Base-by-base conservation (phyloP, 2,113 vertebrate genomes). In the Cyrtonyx montezumae region DNA sequence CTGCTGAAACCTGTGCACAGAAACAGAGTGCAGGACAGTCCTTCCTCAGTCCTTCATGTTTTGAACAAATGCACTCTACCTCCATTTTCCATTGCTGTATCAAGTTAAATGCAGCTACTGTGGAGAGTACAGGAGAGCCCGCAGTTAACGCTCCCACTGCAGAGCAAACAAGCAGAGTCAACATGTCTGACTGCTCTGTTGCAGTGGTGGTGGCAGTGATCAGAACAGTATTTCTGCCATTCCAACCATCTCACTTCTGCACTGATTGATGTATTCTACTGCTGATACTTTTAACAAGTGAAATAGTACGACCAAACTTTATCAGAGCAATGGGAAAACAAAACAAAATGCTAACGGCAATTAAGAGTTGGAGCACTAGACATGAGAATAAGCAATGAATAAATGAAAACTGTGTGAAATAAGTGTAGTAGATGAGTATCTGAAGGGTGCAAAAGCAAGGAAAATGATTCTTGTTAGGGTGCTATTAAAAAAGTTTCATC, bases 191-290 rank as follows among this genome's bases (percentile, higher is more conserved):
- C 40, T 40, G 40, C 40, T 21, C 36, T 7, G 9, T 20, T 28
- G 51, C 32, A 3, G 4, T 11, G 11, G 40, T 12, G 58, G 28
- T 18, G 3, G 46, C 2, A 20, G 76, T 28, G 25, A 40, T n/a
- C 2, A 28, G 49, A 77, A 21, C 37, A 6, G 42, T 4, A 2
- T 73, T 36, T 4, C 30, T 20, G 2, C 40, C 14, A 30, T 65
- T 73, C 79, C 0, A 8, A 7, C 15, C n/a, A 2, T n/a, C 73
- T 63, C 53, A 3, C 28, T 28, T 23, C 7, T 19, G 20, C 40
- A 12, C 40, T 0, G 0, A 3, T 9, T 48, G 30, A 20, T 1
- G 1, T 2, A 6, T 9, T 30, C 21, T 12, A 8, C 32, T 53
- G 34, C 40, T 48, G 66, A 9, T 53, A n/a, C 79, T 59, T 51